Base-by-base conservation (phyloP, 2,888 invertebrate genomes). In the Eupithecia centaureata region DNA sequence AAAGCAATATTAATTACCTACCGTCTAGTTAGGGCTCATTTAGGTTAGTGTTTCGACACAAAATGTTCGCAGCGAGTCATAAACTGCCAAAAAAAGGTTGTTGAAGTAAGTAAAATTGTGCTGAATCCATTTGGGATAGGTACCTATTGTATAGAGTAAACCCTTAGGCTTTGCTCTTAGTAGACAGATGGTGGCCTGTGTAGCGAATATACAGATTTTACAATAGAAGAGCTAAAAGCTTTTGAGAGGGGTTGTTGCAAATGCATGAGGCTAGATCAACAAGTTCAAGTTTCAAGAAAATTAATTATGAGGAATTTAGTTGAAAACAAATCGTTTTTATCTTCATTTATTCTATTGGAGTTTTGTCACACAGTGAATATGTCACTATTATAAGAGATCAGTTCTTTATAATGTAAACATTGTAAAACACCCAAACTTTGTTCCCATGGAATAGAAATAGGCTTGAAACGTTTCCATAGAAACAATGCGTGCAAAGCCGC, bases 1-100 rank as follows among this genome's bases (percentile, higher is more conserved):
- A 82, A 86, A 86, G 80, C 83, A 76, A 84, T 86, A 88, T 88
- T 86, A 88, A 87, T 89, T 84, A 85, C 83, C 76, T 84, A 84
- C 83, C 75, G 76, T 77, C 79, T 82, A 81, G 76, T 82, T 85
- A 78, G 77, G 22, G 15, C 78, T 81, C 84, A 84, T 82, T 84
- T 79, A 76, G 81, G 1, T 57, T 32, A 13, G 12, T 33, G 18
- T 30, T 57, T 30, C 10, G n/a, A 18, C n/a, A 30, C 30, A 8
- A 28, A 56, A 18, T n/a, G 15, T 0, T 56, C 28, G 30, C n/a
- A n/a, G 1, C 52, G 51, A 25, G 25, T 2, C 12, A 13, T n/a
- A 25, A 51, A 18, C 10, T 7, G 7, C 33, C 33, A 7, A 18
- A 18, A n/a, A 35, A 5, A 35, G 1, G 0, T n/a, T 1, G 15